A percentile compares a stretch with the other conserved stretches of the same genome.
phyloP scores from a whole-genome alignment of 2,888 invertebrate genomes.

The Thecocarcelia acutangulata region DNA sequence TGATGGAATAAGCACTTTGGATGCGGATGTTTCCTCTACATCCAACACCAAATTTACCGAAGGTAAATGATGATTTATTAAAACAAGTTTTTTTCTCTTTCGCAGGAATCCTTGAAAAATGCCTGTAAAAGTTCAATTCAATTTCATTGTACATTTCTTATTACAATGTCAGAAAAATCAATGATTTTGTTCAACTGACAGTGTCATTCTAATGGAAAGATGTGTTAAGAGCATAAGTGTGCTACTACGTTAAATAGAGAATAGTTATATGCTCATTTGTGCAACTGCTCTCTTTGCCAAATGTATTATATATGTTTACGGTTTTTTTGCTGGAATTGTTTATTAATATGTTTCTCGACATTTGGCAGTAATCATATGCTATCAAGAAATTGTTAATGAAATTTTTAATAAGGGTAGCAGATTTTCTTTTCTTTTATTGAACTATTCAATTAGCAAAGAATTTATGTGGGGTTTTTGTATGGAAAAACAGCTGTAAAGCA shows the following conservation, averaged over 20 bases:
- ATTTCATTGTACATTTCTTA: slow-evolving; percentile 42
- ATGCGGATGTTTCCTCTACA: slow-evolving; percentile 86
- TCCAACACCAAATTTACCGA: slow-evolving; percentile 83
- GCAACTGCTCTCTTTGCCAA: slow-evolving; percentile 27
- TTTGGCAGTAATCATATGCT: slow-evolving; percentile 4
- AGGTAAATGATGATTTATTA: slow-evolving; percentile 66
- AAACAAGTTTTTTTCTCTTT: background rate
- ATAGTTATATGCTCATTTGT: slow-evolving; percentile 10
- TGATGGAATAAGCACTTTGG: slow-evolving; percentile 90
- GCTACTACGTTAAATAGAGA: slow-evolving; percentile 5
- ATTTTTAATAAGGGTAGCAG: background rate
- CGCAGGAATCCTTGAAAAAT: background rate
- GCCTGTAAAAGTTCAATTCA: background rate
- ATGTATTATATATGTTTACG: slow-evolving; percentile 40
- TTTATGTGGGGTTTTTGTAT: too few species aligned
- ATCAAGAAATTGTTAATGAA: background rate
- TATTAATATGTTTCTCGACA: slow-evolving; percentile 5
- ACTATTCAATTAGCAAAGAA: too few species aligned
- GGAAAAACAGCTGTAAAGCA: too few species aligned
- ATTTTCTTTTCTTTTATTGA: too few species aligned
- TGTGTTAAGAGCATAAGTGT: slow-evolving; percentile 29
- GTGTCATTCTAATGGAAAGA: slow-evolving; percentile 54
- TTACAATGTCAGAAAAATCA: slow-evolving; percentile 67
- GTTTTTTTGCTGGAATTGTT: slow-evolving; percentile 38
- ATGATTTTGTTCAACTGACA: slow-evolving; percentile 64